These are phyloP conservation scores for Hippoglossus stenolepis DNA, from an alignment of 2,113 vertebrate species.

Conservation along the genomic window DNA sequence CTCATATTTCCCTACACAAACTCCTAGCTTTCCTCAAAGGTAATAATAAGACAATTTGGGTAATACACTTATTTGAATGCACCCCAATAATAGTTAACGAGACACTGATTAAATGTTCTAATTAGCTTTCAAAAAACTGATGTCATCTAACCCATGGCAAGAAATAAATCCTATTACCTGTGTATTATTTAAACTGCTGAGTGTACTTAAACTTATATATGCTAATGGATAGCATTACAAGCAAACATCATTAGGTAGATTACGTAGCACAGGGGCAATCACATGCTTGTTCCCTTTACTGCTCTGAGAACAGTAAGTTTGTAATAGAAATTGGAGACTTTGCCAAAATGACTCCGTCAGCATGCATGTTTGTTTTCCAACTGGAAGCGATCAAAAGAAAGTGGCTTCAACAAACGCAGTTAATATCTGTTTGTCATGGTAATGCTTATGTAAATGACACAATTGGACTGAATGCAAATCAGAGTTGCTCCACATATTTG, in stretches of 20 bases:
- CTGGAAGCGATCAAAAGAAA: conserved; percentile 7
- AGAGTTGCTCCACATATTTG: background rate
- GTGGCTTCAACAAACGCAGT: background rate
- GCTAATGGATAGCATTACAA: background rate
- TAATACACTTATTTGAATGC: background rate
- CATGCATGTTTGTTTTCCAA: background rate
- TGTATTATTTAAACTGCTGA: background rate
- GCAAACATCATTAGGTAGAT: no score
- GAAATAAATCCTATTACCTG: background rate
- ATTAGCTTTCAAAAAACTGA: background rate
- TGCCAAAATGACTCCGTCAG: conserved; percentile 14
- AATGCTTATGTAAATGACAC: conserved; percentile 33
- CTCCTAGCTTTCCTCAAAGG: background rate
- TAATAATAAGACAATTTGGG: background rate
- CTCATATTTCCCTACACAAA: background rate
- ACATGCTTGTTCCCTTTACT: no score
- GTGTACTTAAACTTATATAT: background rate
- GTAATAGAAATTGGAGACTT: background rate
- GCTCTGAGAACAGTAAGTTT: background rate
- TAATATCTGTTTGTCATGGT: background rate
- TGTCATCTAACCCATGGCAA: background rate
- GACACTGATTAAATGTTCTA: background rate
- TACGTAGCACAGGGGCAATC: no score
- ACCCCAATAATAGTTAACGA: background rate
- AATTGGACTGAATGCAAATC: conserved; percentile 22